Percentiles rank a stretch among this genome's conserved stretches.
Evolutionary conservation across 2,888 invertebrate species (phyloP).

Genomic region (Cabera pusaria): DNA sequence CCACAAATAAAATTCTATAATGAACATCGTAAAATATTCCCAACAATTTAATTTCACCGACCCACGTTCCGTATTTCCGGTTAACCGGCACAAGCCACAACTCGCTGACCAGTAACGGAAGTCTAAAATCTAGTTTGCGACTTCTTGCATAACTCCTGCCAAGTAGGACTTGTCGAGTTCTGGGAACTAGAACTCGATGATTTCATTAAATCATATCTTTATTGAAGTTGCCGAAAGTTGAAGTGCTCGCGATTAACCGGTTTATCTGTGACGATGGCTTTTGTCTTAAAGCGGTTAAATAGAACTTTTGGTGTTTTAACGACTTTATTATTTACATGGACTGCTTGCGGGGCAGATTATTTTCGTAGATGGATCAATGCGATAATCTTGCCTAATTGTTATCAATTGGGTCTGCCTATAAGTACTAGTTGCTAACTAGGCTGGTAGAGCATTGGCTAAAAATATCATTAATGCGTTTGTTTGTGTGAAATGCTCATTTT

Average conservation of each 20-base stretch:
- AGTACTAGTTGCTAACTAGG: no score
- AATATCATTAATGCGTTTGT: no score
- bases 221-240: slow-evolving; percentile 14
- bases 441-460: no score
- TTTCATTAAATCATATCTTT: slow-evolving; percentile 24
- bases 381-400: no score
- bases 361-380: no score
- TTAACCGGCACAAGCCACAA: slow-evolving; percentile 5
- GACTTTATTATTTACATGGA: no score
- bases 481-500: no score
- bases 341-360: no score
- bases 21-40: no score
- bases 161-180: slow-evolving; percentile 7
- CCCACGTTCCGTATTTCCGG: slow-evolving; percentile 4
- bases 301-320: no score
- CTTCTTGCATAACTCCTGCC: slow-evolving; percentile 26
- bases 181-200: slow-evolving; percentile 10
- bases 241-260: slow-evolving; percentile 12
- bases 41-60: slow-evolving; percentile 1
- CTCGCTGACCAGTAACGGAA: slow-evolving; percentile 12
- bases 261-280: slow-evolving; percentile 5
- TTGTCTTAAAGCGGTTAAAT: slow-evolving; percentile 1
- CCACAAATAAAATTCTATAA: no score
- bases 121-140: slow-evolving; percentile 22
- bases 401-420: no score